phyloP scores from a whole-genome alignment of 1,140 invertebrate genomes.

The Brachionus sp. region DNA sequence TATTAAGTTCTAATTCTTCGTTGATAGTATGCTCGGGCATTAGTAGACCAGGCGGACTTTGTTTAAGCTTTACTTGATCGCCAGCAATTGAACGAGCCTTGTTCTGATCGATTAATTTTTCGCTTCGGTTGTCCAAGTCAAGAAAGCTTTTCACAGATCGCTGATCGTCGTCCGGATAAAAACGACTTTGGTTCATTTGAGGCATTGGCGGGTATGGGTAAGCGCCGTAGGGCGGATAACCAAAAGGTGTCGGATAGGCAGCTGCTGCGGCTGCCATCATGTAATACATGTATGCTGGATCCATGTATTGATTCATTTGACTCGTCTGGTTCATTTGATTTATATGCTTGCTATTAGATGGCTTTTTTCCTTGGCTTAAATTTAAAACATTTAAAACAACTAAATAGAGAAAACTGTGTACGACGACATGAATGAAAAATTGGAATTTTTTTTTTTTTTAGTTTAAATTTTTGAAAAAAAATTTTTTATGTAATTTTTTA shows the following conservation, averaged over 20 bases:
- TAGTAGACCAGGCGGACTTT: neutral
- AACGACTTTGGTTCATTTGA: conserved; percentile 15
- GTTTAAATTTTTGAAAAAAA: too few relatives aligned
- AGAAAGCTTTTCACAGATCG: neutral
- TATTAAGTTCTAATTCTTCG: neutral
- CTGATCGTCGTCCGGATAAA: neutral
- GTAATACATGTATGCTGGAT: conserved; percentile 21
- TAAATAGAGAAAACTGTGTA: too few relatives aligned
- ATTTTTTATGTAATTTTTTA: too few relatives aligned
- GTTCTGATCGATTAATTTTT: neutral
- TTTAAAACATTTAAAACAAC: too few relatives aligned
- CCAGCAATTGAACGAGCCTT: neutral
- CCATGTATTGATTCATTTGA: neutral
- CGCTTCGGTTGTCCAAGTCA: neutral
- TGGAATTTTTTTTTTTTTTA: too few relatives aligned
- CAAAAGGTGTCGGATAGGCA: neutral
- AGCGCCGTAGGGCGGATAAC: neutral
- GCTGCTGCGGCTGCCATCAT: conserved; percentile 7
- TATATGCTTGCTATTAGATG: neutral
- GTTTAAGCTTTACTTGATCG: neutral
- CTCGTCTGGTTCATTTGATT: neutral
- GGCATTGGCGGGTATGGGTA: neutral
- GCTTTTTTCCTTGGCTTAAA: neutral
- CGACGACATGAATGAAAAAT: too few relatives aligned
- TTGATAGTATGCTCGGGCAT: neutral